Evolutionary conservation across 2,113 vertebrate genomes (phyloP), one percentile per base, ranked within the genome.

Genomic region (Sakesphorus luctuosus): DNA sequence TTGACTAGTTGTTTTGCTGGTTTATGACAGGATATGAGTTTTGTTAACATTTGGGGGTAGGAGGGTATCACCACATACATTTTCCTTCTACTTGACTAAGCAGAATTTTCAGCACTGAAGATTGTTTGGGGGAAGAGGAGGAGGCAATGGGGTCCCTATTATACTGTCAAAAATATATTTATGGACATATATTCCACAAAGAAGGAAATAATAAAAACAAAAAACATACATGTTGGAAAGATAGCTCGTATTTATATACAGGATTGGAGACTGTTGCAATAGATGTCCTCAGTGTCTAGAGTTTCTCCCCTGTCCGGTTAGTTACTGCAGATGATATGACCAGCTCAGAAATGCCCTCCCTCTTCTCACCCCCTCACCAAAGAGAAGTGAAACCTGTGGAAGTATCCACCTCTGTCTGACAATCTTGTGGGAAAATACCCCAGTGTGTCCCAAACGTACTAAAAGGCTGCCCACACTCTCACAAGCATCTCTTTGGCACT

Each of bases 261-360:
- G 53, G 71, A 78, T 40, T 61, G 58, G 66, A 94, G 76, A 76
- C 87, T 87, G 90, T 58, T 94, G 89, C 88, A 97, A 84, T 65
- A 93, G 92, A 80, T 95, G 78, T 79, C 93, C 91, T 90, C 93
- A 95, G 88, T 83, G 69, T 84, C 87, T 92, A 84, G 77, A 90
- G 28, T 66, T 94, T 94, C 76, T 89, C 71, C 38, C 73, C 68
- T 3, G 23, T 80, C 75, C 67, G 89, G 36, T 75, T 68, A 76
- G 59, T 53, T 85, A 84, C 72, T 78, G 35, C 24, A 89, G 69
- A 55, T 47, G 19, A 69, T 40, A 77, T 4, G 36, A 80, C 26
- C 40, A 11, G 46, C 82, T 90, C 53, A 78, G 79, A 93, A 89
- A 78, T 6, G 0, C 50, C 55, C 24, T 65, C 62, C 44, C 56